Base-by-base conservation (phyloP, 2,888 invertebrate species). In the Mayetiola destructor region DNA sequence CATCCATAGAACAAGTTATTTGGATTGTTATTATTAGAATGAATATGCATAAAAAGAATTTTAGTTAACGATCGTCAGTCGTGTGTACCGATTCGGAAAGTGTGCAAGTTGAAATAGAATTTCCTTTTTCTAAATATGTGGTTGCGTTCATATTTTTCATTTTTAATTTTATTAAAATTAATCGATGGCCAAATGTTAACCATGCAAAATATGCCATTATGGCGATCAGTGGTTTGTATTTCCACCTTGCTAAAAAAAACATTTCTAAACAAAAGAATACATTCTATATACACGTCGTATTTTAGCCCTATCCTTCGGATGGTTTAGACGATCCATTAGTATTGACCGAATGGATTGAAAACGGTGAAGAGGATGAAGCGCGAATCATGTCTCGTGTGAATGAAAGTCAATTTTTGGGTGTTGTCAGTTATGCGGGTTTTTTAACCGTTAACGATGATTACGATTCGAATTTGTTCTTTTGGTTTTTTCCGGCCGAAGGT, bases 391-490 rank as follows among this genome's bases (percentile, higher is more conserved):
- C 64, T 36, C 32, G 69, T 69, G 30, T 66, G 65, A 27, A 68
- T 63, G 61, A 73, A 73, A 1, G 66, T 23, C 35, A 61, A 60
- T 64, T 27, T 57, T 67, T 56, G 69, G 74, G 74, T 6, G 62
- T 74, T 18, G 70, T 72, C 42, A 76, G 77, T 64, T 73, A 74
- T 62, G 73, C 76, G 1, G 77, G 77, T 0, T 77, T 72, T 62
- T 62, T 77, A n/a, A 89, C 88, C 0, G 88, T 89, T 20, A 80
- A 89, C 66, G 79, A 84, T 66, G 71, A 75, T 3, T 80, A 76
- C 64, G 77, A 83, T 64, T 85, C 87, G 1, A 87, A 89, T 67
- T 69, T 85, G 65, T 90, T 86, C 72, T 89, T 90, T 72, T 89
- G 89, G 89, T 89, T 84, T 66, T 88, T 89, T 65, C 88, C 88